Base-by-base conservation (phyloP, 2,797 vertebrate species). In the Pelobates cultripes region DNA sequence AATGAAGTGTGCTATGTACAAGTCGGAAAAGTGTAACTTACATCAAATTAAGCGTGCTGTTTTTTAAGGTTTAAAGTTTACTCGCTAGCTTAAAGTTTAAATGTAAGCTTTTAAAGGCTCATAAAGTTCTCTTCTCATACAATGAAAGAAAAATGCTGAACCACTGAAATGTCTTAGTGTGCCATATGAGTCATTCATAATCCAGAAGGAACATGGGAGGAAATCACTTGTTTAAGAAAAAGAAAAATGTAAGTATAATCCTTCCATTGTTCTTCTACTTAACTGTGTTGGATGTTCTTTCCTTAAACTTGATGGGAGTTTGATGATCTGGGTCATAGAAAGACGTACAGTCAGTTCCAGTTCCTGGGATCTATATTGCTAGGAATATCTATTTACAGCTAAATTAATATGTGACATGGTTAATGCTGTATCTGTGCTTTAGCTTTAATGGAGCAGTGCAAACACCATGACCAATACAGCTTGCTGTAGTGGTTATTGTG, bases 311-410 rank as follows among this genome's bases (percentile, higher is more conserved):
- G 87, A 86, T 87, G 89, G 86, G 96, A 97, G 96, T 97, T 97
- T 96, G 95, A 98, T 98, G 96, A 89, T 82, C 89, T 88, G 93
- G 96, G 95, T 98, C 96, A 96, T 89, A 86, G 88, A 94, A 95
- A 96, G 96, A 98, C 97, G 95, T 95, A 90, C 90, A 94, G 92
- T 93, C 93, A 81, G 95, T 95, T 95, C 63, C 7, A 40, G n/a
- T 41, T 66, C 93, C 91, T 13, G 7, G 41, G 43, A 68, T 66
- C n/a, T 43, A 43, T 51, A 1, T 51, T 13, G 57, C 2, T 60
- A 13, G 15, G 9, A 14, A 4, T 60, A 60, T 60, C 57, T 14
- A 13, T 60, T 60, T 60, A 60, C 57, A 60, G 4, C 14, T 28
- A 28, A 28, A 28, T 28, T 28, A 28, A 28, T 28, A 3, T 13